Base-by-base conservation (phyloP, 2,113 vertebrate genomes). In the Eidolon helvum region DNA sequence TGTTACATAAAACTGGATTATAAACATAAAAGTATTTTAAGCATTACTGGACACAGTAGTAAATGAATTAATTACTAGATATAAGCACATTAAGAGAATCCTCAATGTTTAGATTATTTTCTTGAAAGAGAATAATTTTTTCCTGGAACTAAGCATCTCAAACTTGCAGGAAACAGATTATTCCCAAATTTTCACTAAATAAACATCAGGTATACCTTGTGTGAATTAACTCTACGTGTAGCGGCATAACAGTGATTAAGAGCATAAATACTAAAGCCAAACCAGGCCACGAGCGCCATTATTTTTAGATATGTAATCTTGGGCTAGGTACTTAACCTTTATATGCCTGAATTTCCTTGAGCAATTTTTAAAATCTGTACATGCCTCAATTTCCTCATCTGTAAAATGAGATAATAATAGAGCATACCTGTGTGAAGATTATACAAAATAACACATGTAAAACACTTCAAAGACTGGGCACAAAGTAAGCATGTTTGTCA, bases 1-100 rank as follows among this genome's bases (percentile, higher is more conserved):
- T 28, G 15, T 78, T 93, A 79, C 35, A 82, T 89, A 74, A 82
- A 80, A 94, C 38, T 68, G 14, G 19, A 38, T 82, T 48, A 82
- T 82, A 91, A 91, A 91, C 30, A 86, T 43, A 55, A 45, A 80
- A 80, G 26, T 74, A 91, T 91, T 95, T 74, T 74, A 63, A 55
- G 61, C 87, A 86, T 91, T 71, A 86, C n/a, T 71, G 5, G 11
- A 78, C 53, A 71, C 16, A 71, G 43, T 50, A 79, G 53, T 78
- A 35, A 79, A 69, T 90, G 50, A 87, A 57, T 71, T 43, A 78
- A 91, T 68, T 86, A 43, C 55, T 65, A 87, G 43, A 82, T 16
- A 91, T 24, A 92, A 65, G 14, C 48, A 57, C 24, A 57, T 15
- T 86, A 84, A 80, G 33, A 35, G 48, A 80, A 65, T 80, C 26